A percentile compares a stretch with the other conserved stretches of the same genome.
phyloP scores from a whole-genome alignment of 2,888 invertebrate species.

The Lissocephala sabroskyi region DNA sequence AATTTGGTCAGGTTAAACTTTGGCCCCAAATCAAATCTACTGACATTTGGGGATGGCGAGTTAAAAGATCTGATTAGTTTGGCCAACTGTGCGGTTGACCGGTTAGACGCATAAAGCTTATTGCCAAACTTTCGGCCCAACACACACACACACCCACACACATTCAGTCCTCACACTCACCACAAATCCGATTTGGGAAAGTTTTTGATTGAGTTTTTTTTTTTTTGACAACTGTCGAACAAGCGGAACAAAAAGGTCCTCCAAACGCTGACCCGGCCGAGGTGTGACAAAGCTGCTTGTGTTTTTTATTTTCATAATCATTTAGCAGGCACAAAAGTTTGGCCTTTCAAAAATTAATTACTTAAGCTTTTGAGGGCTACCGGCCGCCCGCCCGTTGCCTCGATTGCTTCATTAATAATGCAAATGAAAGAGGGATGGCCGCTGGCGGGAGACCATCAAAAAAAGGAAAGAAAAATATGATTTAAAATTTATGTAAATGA shows the following conservation, averaged over 20 bases:
- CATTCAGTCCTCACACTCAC: neutral
- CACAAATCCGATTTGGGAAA: conserved; percentile 23
- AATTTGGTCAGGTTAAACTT: too few relatives aligned
- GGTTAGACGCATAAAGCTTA: conserved; percentile 1
- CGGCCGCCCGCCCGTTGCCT: neutral
- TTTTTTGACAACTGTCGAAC: conserved; percentile 10
- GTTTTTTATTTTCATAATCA: conserved; percentile 15
- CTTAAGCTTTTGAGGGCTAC: conserved; percentile 16
- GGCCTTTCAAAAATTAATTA: conserved; percentile 25
- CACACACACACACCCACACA: neutral
- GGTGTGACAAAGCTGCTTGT: conserved; percentile 26
- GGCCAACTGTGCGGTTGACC: conserved; percentile 3
- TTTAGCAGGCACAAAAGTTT: too few relatives aligned
- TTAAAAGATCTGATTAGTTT: too few relatives aligned
- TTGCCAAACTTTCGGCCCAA: neutral
- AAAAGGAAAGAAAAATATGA: conserved; percentile 11
- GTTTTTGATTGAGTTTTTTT: conserved; percentile 34
- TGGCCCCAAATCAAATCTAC: too few relatives aligned
- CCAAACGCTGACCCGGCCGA: conserved; percentile 2
- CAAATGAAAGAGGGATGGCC: conserved; percentile 21
- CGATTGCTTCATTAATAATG: conserved; percentile 15
- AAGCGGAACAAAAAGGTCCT: neutral
- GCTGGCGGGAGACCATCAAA: neutral
- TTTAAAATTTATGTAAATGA: conserved; percentile 22
- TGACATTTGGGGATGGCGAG: too few relatives aligned